Evolutionary conservation across 2,797 vertebrate species (phyloP), one percentile per base, ranked within the genome.

Genomic region (Numenius phaeopus): DNA sequence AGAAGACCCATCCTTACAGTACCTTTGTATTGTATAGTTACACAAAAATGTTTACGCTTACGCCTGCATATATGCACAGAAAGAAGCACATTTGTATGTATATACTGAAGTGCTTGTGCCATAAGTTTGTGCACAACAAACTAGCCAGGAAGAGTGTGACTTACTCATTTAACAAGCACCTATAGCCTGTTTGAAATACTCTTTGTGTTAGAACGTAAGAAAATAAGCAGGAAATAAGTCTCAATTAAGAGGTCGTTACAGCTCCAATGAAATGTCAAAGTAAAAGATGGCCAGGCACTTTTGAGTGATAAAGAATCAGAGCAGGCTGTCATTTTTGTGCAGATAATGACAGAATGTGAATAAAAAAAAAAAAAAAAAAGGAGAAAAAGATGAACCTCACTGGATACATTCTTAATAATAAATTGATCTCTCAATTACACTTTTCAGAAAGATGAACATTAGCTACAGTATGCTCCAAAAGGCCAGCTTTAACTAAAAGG

Each of bases 141-240:
- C 10, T 20, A 54, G 7, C 4, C 18, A 65, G 32, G 17, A 66
- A 2, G 0, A 0, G 0, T 66, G 16, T 27, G 37, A 18, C 11
- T 18, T 47, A 16, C 0, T 1, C 39, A 9, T 32, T 86, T 44
- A 67, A 67, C 10, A 50, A 78, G 32, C 7, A 49, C 5, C 10
- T 57, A 18, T 22, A 46, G 8, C 17, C 27, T 2, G 1, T 62
- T 86, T 54, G n/a, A 76, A 72, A 52, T 27, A 32, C 7, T 40
- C 3, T 54, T 64, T 57, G 8, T 29, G 10, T 54, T 61, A 30
- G 18, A 89, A 71, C 13, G 14, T 0, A 0, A 15, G 14, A 87
- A 71, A 15, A 21, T 0, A 0, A 15, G 11, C 6, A 65, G 55
- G 70, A 65, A 79, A 61, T 14, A 11, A 27, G 5, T 72, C 9